These are phyloP conservation scores for Dasyprocta punctata DNA, from an alignment of 2,113 vertebrate species.

Conservation along the genomic window DNA sequence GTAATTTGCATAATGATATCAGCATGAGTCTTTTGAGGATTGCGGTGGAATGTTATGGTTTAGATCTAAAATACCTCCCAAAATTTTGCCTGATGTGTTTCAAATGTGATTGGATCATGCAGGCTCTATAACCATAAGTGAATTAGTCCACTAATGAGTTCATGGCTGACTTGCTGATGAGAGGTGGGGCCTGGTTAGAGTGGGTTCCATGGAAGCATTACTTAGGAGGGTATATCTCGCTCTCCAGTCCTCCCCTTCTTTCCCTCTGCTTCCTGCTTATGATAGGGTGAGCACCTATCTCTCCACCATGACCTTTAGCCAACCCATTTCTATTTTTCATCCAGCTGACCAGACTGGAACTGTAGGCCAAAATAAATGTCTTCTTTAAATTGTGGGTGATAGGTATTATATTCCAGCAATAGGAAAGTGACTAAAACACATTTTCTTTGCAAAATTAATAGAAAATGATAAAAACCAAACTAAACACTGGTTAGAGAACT, in stretches of 20 bases:
- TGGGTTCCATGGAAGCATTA: neutral
- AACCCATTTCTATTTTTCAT: neutral
- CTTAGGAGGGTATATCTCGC: neutral
- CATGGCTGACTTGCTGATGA: neutral
- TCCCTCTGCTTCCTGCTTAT: neutral
- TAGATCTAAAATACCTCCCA: neutral
- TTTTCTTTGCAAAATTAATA: conserved; percentile 35
- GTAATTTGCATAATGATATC: neutral
- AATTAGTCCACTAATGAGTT: neutral
- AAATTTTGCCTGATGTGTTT: neutral
- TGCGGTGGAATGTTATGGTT: neutral
- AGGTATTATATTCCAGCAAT: neutral
- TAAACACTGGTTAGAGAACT: neutral
- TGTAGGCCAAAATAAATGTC: neutral
- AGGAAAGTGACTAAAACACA: neutral
- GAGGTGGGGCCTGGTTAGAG: neutral
- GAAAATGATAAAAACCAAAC: conserved; percentile 5
- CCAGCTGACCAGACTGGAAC: neutral
- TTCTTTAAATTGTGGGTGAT: neutral
- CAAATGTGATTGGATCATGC: neutral
- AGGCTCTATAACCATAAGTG: neutral
- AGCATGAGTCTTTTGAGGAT: neutral
- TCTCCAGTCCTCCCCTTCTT: neutral
- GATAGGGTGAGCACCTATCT: neutral
- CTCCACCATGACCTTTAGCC: neutral